Percentiles rank a stretch among this genome's conserved stretches.
These are phyloP conservation scores for Perccottus glenii DNA, from an alignment of 2,113 vertebrate species.

Conservation along the genomic window DNA sequence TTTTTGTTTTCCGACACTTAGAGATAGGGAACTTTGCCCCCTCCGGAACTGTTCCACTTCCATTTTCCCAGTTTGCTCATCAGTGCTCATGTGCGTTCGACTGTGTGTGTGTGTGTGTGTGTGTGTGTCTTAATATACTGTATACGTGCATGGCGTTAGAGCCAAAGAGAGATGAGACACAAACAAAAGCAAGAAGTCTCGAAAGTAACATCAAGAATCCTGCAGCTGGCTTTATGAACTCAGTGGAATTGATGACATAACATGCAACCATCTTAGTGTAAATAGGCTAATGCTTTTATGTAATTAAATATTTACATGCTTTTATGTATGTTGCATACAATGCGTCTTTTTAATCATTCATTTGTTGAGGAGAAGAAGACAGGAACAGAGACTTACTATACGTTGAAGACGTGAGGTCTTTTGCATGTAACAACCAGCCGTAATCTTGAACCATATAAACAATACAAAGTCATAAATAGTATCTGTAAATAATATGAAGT, in stretches of 20 bases:
- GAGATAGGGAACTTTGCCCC: constrained; percentile 46
- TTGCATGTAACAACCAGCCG: constrained; percentile 18
- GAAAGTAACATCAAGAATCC: constrained; percentile 8
- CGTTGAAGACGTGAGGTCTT: constrained; percentile 22
- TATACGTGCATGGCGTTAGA: background rate
- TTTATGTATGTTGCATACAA: background rate
- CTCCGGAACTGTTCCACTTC: constrained; percentile 59
- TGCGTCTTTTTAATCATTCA: background rate
- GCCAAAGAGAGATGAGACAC: background rate
- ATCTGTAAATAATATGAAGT: background rate
- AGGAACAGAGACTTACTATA: background rate
- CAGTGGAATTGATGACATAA: background rate
- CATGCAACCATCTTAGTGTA: background rate
- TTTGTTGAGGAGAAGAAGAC: background rate
- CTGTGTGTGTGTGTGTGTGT: too few species aligned
- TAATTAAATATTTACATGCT: background rate
- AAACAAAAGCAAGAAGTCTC: background rate
- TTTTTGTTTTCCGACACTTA: constrained; percentile 57
- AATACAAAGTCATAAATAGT: too few species aligned
- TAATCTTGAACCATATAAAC: background rate
- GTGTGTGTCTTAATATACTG: constrained; percentile 6
- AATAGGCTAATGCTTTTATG: constrained; percentile 1
- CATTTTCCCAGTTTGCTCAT: constrained; percentile 42
- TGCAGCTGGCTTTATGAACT: background rate
- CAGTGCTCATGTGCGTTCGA: background rate